Evolutionary conservation across 2,888 invertebrate genomes (phyloP).

Genomic region (Gastracanthus pulcherrimus): DNA sequence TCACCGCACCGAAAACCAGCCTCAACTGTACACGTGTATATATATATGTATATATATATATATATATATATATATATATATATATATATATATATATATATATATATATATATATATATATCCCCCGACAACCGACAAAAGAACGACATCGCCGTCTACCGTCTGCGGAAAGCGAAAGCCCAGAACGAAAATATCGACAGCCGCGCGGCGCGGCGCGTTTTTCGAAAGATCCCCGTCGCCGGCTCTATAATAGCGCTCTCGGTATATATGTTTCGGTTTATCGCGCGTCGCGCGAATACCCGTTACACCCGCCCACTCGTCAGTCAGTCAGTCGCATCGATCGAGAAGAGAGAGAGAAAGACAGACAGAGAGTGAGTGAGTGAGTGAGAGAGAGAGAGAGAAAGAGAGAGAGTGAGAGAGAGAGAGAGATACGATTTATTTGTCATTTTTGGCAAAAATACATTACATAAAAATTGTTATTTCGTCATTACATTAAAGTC

Average conservation of each 20-base stretch:
- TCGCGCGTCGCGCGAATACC: slow-evolving; percentile 15
- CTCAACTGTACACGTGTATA: no score
- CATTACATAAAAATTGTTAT: no score
- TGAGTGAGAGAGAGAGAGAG: not conserved
- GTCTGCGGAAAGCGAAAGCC: slow-evolving; percentile 18
- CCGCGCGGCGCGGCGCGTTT: not conserved
- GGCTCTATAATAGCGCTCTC: not conserved
- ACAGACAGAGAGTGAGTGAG: not conserved
- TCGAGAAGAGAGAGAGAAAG: not conserved
- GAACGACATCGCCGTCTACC: not conserved
- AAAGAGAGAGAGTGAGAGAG: not conserved
- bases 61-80: no score
- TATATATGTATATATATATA: no score
- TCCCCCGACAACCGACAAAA: not conserved
- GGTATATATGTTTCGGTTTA: slow-evolving; percentile 35
- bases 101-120: no score
- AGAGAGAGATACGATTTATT: not conserved
- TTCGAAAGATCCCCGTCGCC: not conserved
- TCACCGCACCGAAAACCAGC: no score
- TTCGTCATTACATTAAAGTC: no score
- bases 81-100: no score
- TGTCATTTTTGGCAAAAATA: no score
- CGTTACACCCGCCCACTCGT: not conserved
- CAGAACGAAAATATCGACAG: slow-evolving; percentile 35
- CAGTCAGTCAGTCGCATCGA: not conserved